Percentiles rank a stretch among this genome's conserved stretches.
phyloP scores from a whole-genome alignment of 1,140 invertebrate species.

The Penaeus vannamei region DNA sequence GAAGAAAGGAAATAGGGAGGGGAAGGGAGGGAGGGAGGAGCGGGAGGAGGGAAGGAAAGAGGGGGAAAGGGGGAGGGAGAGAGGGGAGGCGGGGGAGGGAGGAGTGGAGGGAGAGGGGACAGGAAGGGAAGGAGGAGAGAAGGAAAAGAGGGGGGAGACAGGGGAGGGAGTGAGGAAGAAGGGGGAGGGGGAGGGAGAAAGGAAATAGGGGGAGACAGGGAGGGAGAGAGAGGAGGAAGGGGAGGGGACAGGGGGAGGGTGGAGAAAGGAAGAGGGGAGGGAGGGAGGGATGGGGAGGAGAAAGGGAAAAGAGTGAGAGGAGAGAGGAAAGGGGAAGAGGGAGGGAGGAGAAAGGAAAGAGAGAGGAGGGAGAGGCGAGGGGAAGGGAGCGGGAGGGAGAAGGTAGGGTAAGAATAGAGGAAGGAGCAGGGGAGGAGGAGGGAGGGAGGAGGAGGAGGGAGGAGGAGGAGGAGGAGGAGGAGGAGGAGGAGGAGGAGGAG shows the following conservation, averaged over 20 bases:
- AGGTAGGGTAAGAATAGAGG: background rate
- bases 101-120: background rate
- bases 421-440: no score
- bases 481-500: no score
- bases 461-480: no score
- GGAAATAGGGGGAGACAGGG: no score
- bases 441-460: slow-evolving; percentile 10
- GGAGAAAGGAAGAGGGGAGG: no score
- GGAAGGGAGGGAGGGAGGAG: background rate
- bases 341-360: slow-evolving; percentile 3
- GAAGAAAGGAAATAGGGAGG: background rate
- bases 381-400: slow-evolving; percentile 1
- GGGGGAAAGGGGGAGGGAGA: background rate
- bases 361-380: slow-evolving; percentile 10
- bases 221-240: slow-evolving; percentile 12
- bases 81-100: background rate
- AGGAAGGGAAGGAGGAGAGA: slow-evolving; percentile 11
- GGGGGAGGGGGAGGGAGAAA: no score
- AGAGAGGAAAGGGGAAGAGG: no score
- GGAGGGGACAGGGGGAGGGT: background rate
- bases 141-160: no score
- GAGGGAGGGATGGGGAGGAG: no score
- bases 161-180: no score
- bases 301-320: slow-evolving; percentile 4
- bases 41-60: background rate